Percentiles rank a stretch among this genome's conserved stretches.
phyloP scores from a whole-genome alignment of 1,140 invertebrate species.

The Nasonia longicornis region DNA sequence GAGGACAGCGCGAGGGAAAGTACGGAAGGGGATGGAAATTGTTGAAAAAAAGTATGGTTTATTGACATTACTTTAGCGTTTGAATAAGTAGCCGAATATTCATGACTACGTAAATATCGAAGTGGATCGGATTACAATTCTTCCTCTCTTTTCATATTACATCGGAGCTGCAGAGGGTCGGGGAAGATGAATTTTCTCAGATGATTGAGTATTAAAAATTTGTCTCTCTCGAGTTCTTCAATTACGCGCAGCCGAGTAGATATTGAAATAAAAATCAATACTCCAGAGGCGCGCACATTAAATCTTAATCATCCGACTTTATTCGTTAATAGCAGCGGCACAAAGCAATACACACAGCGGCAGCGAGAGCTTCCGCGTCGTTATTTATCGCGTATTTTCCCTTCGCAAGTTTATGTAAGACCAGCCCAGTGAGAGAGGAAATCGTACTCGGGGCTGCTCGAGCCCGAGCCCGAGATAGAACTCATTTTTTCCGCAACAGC shows the following conservation, averaged over 20 bases:
- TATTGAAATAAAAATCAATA: background rate
- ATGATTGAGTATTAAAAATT: background rate
- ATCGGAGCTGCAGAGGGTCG: background rate
- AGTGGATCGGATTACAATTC: too few relatives aligned
- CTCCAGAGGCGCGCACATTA: background rate
- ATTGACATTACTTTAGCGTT: constrained; percentile 20
- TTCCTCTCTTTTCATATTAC: too few relatives aligned
- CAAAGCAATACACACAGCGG: background rate
- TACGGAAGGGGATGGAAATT: background rate
- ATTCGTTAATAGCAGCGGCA: background rate
- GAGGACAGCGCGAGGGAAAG: background rate
- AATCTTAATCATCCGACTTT: background rate
- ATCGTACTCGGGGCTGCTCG: background rate
- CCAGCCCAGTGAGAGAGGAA: background rate
- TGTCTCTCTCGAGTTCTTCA: background rate
- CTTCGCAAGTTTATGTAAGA: constrained; percentile 7
- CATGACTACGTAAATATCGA: too few relatives aligned
- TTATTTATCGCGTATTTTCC: constrained; percentile 15
- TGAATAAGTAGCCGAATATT: background rate
- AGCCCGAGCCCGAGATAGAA: constrained; percentile 2
- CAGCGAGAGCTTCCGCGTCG: background rate
- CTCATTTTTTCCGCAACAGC: constrained; percentile 37
- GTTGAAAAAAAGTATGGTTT: background rate
- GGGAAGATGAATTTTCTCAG: too few relatives aligned
- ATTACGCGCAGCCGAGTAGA: background rate